These are phyloP conservation scores for Micoletzkya japonica DNA, from an alignment of 2,888 invertebrate species.

Conservation along the genomic window DNA sequence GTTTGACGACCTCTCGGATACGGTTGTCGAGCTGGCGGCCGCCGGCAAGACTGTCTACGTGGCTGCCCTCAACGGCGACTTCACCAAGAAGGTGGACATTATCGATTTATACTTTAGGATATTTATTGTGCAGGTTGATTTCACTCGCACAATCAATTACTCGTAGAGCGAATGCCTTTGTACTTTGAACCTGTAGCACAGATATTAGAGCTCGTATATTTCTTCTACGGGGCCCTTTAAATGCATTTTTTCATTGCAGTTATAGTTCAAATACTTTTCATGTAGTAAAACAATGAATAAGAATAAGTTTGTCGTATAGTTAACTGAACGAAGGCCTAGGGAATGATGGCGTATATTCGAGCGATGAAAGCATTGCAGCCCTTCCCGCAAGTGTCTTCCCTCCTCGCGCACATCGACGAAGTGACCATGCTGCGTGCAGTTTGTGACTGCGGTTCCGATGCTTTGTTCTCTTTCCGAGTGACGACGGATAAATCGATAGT, in stretches of 20 bases:
- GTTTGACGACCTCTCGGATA: slow-evolving; percentile 53
- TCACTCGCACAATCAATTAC: too few species aligned
- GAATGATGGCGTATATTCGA: background rate
- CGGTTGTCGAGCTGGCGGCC: slow-evolving; percentile 68
- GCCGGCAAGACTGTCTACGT: slow-evolving; percentile 71
- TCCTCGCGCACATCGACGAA: slow-evolving; percentile 44
- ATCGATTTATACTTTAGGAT: background rate
- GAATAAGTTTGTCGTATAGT: background rate
- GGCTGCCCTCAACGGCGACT: slow-evolving; percentile 72
- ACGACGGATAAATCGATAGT: slow-evolving; percentile 47
- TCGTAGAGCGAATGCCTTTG: too few species aligned
- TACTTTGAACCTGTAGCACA: too few species aligned
- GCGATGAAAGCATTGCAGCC: slow-evolving; percentile 35
- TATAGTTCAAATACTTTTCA: too few species aligned
- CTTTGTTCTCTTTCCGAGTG: slow-evolving; percentile 42
- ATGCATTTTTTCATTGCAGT: background rate
- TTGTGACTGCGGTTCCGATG: slow-evolving; percentile 43
- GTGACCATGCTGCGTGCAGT: slow-evolving; percentile 44
- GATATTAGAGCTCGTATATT: background rate
- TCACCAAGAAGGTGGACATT: slow-evolving; percentile 67
- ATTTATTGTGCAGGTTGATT: background rate
- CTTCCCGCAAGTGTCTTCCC: slow-evolving; percentile 44
- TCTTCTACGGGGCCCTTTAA: background rate
- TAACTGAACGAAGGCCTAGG: background rate
- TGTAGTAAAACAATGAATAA: background rate